These are phyloP conservation scores for Acanthacorydalis orientalis DNA, from an alignment of 2,888 invertebrate genomes.

Conservation along the genomic window DNA sequence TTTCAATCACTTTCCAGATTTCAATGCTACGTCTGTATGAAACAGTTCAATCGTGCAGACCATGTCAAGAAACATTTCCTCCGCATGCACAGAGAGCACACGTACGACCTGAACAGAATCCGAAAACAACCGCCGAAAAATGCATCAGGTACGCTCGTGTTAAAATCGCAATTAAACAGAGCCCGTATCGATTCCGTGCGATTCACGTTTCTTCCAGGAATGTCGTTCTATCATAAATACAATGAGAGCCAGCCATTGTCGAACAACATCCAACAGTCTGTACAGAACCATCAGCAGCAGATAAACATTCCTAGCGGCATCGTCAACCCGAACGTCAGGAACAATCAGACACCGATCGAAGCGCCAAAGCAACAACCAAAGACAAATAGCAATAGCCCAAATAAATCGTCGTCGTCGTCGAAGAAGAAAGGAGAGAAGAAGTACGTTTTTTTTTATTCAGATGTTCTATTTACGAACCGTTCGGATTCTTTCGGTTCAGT, in stretches of 20 bases:
- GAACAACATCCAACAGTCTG: neutral
- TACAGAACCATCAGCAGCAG: conserved; percentile 5
- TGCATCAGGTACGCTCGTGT: conserved; percentile 27
- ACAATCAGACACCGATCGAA: neutral
- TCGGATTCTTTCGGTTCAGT: neutral
- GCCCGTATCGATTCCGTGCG: too few species aligned
- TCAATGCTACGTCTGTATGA: conserved; percentile 81
- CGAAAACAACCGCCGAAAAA: conserved; percentile 44
- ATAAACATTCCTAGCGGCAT: conserved; percentile 7
- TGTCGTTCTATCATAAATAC: conserved; percentile 29
- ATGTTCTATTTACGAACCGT: too few species aligned
- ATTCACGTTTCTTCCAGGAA: conserved; percentile 12
- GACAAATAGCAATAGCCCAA: neutral
- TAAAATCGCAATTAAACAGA: too few species aligned
- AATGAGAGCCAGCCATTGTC: conserved; percentile 12
- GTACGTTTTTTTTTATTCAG: conserved; percentile 1
- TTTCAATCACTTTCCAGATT: conserved; percentile 27
- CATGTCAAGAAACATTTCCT: conserved; percentile 89
- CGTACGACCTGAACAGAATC: conserved; percentile 72
- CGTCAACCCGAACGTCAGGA: conserved; percentile 3
- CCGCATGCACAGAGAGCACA: conserved; percentile 80
- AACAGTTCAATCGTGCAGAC: conserved; percentile 86
- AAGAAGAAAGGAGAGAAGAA: conserved; percentile 7
- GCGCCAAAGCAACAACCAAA: neutral
- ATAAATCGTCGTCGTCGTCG: conserved; percentile 1